Evolutionary conservation across 2,113 vertebrate species (phyloP).

Genomic region (Nyctibius bracteatus): DNA sequence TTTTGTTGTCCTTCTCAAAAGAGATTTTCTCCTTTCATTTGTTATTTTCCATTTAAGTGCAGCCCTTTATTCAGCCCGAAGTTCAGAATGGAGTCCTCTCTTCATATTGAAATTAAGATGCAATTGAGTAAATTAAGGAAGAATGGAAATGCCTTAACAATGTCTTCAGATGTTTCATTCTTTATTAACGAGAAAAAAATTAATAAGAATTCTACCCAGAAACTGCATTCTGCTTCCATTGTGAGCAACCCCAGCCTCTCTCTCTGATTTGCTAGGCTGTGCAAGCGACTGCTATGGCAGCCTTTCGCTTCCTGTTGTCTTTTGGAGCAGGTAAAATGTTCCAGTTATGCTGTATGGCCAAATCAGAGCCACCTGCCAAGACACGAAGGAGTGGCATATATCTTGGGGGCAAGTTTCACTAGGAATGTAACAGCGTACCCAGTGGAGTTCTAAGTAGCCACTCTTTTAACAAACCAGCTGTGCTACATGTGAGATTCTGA

Average conservation of each 20-base stretch:
- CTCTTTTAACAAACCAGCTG: not conserved
- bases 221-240: not conserved
- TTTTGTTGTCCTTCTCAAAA: not conserved
- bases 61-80: slow-evolving; percentile 33
- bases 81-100: not conserved
- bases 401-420: not conserved
- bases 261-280: not conserved
- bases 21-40: slow-evolving; percentile 2
- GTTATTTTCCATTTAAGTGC: not conserved
- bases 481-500: not conserved
- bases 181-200: slow-evolving; percentile 40
- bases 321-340: not conserved
- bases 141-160: slow-evolving; percentile 20
- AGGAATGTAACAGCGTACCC: not conserved
- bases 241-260: not conserved
- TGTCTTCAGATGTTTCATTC: not conserved
- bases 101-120: slow-evolving; percentile 58
- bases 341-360: not conserved
- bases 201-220: not conserved
- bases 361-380: not conserved
- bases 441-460: not conserved
- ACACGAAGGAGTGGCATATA: not conserved
- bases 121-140: slow-evolving; percentile 29
- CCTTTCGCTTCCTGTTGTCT: not conserved
- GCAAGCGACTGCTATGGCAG: not conserved